A percentile compares a stretch with the other conserved stretches of the same genome.
phyloP scores from a whole-genome alignment of 2,797 vertebrate species.

The Austrolebias charrua region DNA sequence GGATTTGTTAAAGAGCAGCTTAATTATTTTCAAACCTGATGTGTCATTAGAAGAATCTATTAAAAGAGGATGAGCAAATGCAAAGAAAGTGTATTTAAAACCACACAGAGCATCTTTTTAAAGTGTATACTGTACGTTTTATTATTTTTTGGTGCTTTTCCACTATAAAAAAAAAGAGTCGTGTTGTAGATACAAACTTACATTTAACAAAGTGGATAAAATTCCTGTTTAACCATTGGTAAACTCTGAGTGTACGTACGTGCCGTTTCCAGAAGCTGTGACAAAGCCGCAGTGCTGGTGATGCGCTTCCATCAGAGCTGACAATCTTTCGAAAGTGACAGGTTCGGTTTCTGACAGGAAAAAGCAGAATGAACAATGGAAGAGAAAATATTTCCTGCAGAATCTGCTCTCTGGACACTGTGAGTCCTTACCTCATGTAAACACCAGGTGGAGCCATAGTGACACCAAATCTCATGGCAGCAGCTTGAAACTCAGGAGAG shows the following conservation, averaged over 20 bases:
- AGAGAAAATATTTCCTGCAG: not conserved
- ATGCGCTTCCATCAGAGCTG: constrained; percentile 54
- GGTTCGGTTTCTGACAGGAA: constrained; percentile 75
- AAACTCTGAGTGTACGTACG: constrained; percentile 67
- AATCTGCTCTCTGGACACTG: not conserved
- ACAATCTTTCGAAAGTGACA: constrained; percentile 78
- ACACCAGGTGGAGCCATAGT: constrained; percentile 90
- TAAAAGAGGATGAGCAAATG: not conserved
- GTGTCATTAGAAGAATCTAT: not conserved
- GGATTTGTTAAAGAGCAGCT: not conserved
- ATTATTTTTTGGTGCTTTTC: too few species aligned
- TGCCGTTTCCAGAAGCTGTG: constrained; percentile 95
- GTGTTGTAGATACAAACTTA: not conserved
- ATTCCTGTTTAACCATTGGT: not conserved
- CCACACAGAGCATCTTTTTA: not conserved
- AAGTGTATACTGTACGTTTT: too few species aligned
- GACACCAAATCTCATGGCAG: constrained; percentile 82
- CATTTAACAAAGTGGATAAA: not conserved
- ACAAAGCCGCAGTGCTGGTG: constrained; percentile 86
- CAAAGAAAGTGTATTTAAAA: not conserved
- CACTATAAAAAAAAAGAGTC: not conserved
- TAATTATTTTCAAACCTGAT: not conserved
- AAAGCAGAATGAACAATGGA: not conserved
- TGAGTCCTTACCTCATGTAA: constrained; percentile 88
- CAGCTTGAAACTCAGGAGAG: constrained; percentile 87